Evolutionary conservation across 1,140 invertebrate genomes (phyloP).

Genomic region (Dufourea novaeangliae): DNA sequence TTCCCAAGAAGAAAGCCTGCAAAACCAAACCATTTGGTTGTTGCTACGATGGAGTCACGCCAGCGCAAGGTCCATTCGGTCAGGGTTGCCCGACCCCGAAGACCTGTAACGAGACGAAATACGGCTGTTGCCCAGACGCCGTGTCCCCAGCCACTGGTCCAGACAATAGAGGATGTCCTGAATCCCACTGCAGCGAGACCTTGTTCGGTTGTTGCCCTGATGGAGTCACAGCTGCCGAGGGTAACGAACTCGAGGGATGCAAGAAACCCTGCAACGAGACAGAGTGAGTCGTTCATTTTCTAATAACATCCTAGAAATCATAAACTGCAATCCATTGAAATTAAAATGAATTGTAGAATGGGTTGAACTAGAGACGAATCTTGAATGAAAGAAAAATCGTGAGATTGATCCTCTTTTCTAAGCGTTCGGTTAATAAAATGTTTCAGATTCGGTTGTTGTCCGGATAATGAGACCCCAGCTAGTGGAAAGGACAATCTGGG

Average conservation of each 20-base stretch:
- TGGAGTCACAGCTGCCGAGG: constrained; percentile 88
- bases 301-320: not conserved
- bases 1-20: constrained; percentile 84
- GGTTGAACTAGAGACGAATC: too few relatives aligned
- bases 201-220: constrained; percentile 94
- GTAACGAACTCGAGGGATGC: constrained; percentile 92
- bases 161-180: constrained; percentile 89
- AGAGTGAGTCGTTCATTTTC: constrained; percentile 79
- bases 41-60: constrained; percentile 92
- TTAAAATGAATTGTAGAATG: too few relatives aligned
- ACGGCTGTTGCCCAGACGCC: constrained; percentile 94
- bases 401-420: not conserved
- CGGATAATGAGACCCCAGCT: constrained; percentile 84
- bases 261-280: constrained; percentile 86
- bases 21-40: constrained; percentile 90
- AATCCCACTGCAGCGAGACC: constrained; percentile 87
- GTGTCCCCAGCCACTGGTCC: constrained; percentile 90
- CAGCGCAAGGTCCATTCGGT: constrained; percentile 92
- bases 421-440: not conserved
- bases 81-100: constrained; percentile 88
- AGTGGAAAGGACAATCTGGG: constrained; percentile 84
- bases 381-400: not conserved
- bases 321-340: not conserved
- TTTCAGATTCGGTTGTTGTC: constrained; percentile 85
- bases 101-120: constrained; percentile 91